These are phyloP conservation scores for Scolopax bukidnonensis DNA, from an alignment of 2,797 vertebrate genomes.

Conservation along the genomic window DNA sequence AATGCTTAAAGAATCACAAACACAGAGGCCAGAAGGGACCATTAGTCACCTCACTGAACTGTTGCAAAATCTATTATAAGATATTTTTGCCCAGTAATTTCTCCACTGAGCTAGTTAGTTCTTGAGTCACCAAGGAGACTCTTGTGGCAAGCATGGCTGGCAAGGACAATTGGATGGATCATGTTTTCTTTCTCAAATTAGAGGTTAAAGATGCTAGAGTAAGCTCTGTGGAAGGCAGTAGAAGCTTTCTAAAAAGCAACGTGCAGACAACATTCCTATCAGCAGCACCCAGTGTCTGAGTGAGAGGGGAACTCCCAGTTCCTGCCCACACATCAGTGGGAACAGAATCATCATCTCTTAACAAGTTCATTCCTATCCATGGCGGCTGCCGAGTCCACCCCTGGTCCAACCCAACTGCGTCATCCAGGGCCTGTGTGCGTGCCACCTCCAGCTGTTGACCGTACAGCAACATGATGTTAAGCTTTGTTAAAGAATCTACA, in stretches of 20 bases:
- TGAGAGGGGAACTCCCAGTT: not conserved
- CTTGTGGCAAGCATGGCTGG: not conserved
- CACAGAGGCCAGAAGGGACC: not conserved
- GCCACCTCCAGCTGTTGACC: not conserved
- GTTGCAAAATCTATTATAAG: not conserved
- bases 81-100: not conserved
- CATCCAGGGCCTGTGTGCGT: not conserved
- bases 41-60: not conserved
- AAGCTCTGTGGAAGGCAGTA: not conserved
- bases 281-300: not conserved
- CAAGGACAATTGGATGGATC: not conserved
- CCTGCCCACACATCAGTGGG: not conserved
- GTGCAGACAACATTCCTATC: fast-evolving
- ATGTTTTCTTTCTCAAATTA: not conserved
- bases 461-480: not conserved
- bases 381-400: not conserved
- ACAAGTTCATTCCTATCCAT: not conserved
- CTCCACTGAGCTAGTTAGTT: not conserved
- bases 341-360: not conserved
- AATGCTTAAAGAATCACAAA: not conserved
- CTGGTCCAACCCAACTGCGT: fast-evolving
- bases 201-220: not conserved
- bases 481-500: not conserved
- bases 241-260: not conserved
- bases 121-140: not conserved